Evolutionary conservation across 2,113 vertebrate species (phyloP).

Genomic region (Petrocephalus microphthalmus): DNA sequence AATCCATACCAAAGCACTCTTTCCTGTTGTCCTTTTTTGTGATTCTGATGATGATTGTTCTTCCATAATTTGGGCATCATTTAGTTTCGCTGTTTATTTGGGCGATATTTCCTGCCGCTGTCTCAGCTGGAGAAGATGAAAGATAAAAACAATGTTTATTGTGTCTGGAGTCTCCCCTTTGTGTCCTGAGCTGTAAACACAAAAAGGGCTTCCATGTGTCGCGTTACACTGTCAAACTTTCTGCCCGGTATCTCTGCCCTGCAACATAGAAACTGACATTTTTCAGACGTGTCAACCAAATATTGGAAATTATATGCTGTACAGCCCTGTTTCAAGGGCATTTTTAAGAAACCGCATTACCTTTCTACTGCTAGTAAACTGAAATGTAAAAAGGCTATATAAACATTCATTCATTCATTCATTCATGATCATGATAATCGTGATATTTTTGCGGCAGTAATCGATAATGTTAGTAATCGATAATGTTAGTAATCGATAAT

Average conservation of each 20-base stretch:
- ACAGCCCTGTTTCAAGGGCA: background rate
- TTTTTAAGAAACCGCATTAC: background rate
- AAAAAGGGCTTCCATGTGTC: too few relatives aligned
- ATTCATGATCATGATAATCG: background rate
- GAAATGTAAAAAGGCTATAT: background rate
- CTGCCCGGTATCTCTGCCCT: too few relatives aligned
- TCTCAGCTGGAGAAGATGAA: background rate
- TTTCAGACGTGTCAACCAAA: too few relatives aligned
- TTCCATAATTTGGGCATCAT: background rate
- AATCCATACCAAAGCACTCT: background rate
- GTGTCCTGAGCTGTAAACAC: background rate
- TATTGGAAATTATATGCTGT: background rate
- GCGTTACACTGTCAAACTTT: too few relatives aligned
- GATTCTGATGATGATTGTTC: background rate
- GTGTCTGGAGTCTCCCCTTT: background rate
- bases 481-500: background rate
- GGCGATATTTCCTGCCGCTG: background rate
- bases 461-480: too few relatives aligned
- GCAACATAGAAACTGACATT: too few relatives aligned
- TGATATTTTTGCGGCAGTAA: background rate
- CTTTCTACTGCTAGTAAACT: background rate
- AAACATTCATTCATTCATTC: background rate
- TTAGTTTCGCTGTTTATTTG: background rate
- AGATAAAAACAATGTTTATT: background rate
- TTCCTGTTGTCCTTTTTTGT: background rate